A percentile compares a stretch with the other conserved stretches of the same genome.
Conservation (phyloP, 2,113 vertebrate genomes). For the Diadophis punctatus region DNA sequence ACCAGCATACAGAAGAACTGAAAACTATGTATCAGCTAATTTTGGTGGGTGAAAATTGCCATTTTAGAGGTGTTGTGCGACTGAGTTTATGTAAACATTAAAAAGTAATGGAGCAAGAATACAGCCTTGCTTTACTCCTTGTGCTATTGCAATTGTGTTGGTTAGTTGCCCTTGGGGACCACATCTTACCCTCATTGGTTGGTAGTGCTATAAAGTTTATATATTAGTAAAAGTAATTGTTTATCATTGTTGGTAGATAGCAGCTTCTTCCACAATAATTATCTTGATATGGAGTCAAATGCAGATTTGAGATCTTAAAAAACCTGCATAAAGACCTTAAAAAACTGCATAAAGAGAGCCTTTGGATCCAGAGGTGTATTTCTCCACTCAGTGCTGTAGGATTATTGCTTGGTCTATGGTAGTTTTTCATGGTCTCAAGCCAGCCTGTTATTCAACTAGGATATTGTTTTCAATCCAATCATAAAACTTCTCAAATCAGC, state of each 20-base stretch:
- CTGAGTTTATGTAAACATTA: background rate
- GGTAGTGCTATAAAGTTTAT: background rate
- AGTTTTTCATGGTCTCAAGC: background rate
- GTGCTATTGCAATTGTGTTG: background rate
- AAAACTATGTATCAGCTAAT: background rate
- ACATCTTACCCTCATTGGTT: background rate
- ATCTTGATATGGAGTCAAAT: background rate
- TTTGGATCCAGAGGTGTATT: background rate
- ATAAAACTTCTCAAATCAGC: background rate
- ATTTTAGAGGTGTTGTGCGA: background rate
- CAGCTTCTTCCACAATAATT: background rate
- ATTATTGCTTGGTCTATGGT: background rate
- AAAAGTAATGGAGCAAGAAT: background rate
- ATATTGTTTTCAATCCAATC: background rate
- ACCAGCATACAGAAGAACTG: background rate
- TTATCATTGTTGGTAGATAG: background rate
- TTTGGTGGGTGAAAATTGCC: background rate
- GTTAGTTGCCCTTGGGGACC: background rate
- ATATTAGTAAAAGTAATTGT: background rate
- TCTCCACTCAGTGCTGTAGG: background rate
- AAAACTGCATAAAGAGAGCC: background rate
- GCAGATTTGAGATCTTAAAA: background rate
- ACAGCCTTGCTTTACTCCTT: background rate
- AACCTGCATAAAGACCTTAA: background rate
- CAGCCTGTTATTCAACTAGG: background rate